phyloP scores from a whole-genome alignment of 2,888 invertebrate genomes.

The Macaria liturata region DNA sequence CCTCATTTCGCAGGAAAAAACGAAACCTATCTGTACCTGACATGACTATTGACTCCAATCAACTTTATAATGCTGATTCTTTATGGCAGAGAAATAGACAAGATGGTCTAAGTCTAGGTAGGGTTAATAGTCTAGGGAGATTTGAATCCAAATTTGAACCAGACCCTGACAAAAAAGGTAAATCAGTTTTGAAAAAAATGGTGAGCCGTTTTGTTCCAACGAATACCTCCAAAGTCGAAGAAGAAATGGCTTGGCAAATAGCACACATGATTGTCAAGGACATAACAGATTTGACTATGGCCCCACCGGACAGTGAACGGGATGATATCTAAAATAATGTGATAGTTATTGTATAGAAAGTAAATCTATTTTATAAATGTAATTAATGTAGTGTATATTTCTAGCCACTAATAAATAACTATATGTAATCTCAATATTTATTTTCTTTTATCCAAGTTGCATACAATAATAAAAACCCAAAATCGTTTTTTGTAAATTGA shows the following conservation, averaged over 20 bases:
- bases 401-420: conserved; percentile 30
- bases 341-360: conserved; percentile 48
- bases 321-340: conserved; percentile 55
- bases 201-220: conserved; percentile 92
- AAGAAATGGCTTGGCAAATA: conserved; percentile 98
- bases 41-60: conserved; percentile 92
- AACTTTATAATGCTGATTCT: conserved; percentile 93
- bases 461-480: too few relatives aligned
- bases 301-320: conserved; percentile 76
- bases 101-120: conserved; percentile 91
- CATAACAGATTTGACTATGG: conserved; percentile 93
- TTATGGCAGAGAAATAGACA: conserved; percentile 92
- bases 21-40: conserved; percentile 81
- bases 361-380: conserved; percentile 63
- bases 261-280: conserved; percentile 98
- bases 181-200: conserved; percentile 81
- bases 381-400: conserved; percentile 43
- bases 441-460: too few relatives aligned
- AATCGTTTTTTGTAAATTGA: too few relatives aligned
- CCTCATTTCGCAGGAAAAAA: conserved; percentile 70
- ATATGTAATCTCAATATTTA: neutral
- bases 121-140: conserved; percentile 93
- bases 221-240: conserved; percentile 94
- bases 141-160: conserved; percentile 96
- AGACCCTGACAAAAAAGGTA: conserved; percentile 84